Evolutionary conservation across 2,888 invertebrate species (phyloP), one percentile per base, ranked within the genome.

Genomic region (Drosophila recens): DNA sequence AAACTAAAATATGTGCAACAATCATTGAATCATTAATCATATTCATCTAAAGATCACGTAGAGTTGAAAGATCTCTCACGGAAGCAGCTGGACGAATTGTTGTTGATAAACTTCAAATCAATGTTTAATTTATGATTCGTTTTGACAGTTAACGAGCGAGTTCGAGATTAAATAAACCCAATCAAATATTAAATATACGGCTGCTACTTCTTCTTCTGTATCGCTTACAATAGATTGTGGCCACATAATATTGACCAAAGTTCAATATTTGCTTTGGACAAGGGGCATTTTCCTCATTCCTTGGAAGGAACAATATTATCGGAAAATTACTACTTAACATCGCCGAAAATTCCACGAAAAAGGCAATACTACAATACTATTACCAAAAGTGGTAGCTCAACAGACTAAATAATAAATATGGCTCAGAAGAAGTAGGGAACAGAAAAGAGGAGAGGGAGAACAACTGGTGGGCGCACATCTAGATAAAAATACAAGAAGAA

Each of bases 281-380:
- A 17, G 11, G 42, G 42, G 42, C 42, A 42, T 17, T 17, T 17
- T 17, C 11, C 15, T 34, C 13, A 17, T 63, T 49, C 48, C 42
- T 30, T 27, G 23, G 43, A 13, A 53, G 51, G 30, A n/a, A 57
- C 58, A 53, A 59, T 54, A 73, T 87, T 90, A 90, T 90, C 91
- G 78, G 89, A 86, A 90, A 90, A 90, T 90, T 72, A 90, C 90
- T 88, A 87, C 87, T 90, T 87, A 90, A 90, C 90, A 90, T 90
- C 89, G 71, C 40, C 46, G 36, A 40, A 67, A 84, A 76, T 90
- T 90, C 90, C 73, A 79, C 49, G 84, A 82, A 89, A 59, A 59
- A 17, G 46, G 15, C 9, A 52, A 49, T 10, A 30, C 33, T 10
- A 17, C 36, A 20, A 33, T 17, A 11, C 34, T 13, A 30, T 15